Evolutionary conservation across 2,797 vertebrate species (phyloP).

Genomic region (Gallinago solitaria): DNA sequence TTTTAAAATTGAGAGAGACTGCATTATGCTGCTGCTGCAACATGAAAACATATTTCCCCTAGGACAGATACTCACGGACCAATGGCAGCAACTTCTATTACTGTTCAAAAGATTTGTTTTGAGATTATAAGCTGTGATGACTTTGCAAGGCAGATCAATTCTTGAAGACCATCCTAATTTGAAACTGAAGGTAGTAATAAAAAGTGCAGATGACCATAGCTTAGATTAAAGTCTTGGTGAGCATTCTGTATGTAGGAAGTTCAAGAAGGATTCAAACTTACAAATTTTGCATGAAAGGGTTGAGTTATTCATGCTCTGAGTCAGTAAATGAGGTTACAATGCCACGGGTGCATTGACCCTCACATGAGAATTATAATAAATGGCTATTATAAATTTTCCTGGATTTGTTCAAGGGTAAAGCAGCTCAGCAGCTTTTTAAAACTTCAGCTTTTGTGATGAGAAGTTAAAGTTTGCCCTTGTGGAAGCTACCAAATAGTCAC

Average conservation of each 20-base stretch:
- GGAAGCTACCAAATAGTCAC: not conserved
- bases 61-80: not conserved
- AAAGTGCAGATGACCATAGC: not conserved
- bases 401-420: conserved; percentile 2
- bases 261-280: not conserved
- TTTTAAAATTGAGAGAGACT: not conserved
- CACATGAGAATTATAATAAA: not conserved
- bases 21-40: not conserved
- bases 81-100: not conserved
- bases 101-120: not conserved
- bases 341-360: not conserved
- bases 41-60: not conserved
- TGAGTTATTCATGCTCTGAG: conserved; percentile 49
- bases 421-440: not conserved
- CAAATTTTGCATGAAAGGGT: not conserved
- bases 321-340: conserved; percentile 26
- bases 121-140: not conserved
- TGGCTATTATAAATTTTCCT: not conserved
- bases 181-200: not conserved
- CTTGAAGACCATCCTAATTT: not conserved
- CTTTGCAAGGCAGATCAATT: not conserved
- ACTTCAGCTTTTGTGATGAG: not conserved
- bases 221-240: not conserved
- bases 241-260: not conserved
- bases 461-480: not conserved